Evolutionary conservation across 2,797 vertebrate genomes (phyloP).

Genomic region (Podargus strigoides): DNA sequence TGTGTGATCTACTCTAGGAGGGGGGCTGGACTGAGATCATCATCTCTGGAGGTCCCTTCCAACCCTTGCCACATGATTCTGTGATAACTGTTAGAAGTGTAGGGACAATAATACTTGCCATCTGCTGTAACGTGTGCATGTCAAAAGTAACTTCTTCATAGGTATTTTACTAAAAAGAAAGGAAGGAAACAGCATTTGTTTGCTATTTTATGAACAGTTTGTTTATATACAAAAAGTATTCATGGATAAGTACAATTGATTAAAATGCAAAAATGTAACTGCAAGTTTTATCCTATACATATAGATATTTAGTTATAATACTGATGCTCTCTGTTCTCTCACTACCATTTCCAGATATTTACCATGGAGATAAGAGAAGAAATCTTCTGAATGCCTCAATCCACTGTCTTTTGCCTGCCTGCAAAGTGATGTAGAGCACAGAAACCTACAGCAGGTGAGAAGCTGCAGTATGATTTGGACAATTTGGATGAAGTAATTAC

Average conservation of each 20-base stretch:
- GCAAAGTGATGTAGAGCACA: not conserved
- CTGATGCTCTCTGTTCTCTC: not conserved
- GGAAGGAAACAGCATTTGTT: not conserved
- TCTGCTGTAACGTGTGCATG: not conserved
- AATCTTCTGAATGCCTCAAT: not conserved
- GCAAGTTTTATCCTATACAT: not conserved
- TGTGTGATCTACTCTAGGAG: too few species aligned
- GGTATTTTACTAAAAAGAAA: not conserved
- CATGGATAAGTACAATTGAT: not conserved
- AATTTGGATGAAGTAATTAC: not conserved
- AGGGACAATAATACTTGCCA: not conserved
- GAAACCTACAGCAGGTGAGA: not conserved
- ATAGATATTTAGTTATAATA: not conserved
- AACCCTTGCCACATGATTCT: too few species aligned
- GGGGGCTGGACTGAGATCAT: too few species aligned
- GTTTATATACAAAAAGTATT: not conserved
- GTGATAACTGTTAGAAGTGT: not conserved
- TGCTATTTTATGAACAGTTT: not conserved
- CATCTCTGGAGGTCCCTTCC: too few species aligned
- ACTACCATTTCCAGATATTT: not conserved
- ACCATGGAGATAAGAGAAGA: not conserved
- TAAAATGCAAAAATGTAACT: not conserved
- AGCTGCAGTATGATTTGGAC: not conserved
- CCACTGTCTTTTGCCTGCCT: not conserved
- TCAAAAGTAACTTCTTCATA: not conserved